Conservation (phyloP, 2,888 invertebrate genomes). For the Tolmerus cingulatus region DNA sequence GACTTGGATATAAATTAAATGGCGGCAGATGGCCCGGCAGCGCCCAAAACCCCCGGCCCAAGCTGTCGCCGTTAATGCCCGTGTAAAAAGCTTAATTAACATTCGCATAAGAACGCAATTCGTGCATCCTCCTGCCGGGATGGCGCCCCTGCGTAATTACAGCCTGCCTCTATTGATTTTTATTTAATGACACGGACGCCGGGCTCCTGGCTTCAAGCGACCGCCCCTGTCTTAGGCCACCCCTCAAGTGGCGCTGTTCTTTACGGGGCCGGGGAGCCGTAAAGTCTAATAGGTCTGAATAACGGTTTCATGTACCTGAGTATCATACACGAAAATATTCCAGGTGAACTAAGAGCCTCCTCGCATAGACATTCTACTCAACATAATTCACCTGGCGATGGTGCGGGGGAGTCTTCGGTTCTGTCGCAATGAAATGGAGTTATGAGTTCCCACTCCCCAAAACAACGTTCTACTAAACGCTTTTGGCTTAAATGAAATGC, state of each 20-base stretch:
- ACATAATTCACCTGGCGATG: not conserved
- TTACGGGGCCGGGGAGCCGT: not conserved
- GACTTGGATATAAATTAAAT: constrained; percentile 32
- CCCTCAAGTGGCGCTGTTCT: not conserved
- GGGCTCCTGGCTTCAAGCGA: not conserved
- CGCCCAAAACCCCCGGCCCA: not conserved
- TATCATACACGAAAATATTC: not conserved
- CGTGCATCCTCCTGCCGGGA: not conserved
- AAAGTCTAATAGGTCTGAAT: not conserved
- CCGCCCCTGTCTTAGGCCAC: not conserved
- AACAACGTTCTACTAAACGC: not conserved
- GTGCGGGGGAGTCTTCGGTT: not conserved
- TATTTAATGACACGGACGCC: constrained; percentile 1
- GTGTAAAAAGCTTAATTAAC: constrained; percentile 36
- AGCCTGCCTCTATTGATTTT: constrained; percentile 8
- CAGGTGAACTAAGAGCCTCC: not conserved
- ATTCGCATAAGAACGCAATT: constrained; percentile 30
- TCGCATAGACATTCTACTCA: not conserved
- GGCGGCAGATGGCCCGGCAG: not conserved
- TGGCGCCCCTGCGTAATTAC: constrained; percentile 14
- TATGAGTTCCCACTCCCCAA: not conserved
- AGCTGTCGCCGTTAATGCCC: not conserved
- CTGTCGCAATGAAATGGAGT: not conserved
- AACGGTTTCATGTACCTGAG: not conserved
- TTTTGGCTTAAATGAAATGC: not conserved